phyloP scores from a whole-genome alignment of 2,888 invertebrate genomes.

The Ischnura elegans region DNA sequence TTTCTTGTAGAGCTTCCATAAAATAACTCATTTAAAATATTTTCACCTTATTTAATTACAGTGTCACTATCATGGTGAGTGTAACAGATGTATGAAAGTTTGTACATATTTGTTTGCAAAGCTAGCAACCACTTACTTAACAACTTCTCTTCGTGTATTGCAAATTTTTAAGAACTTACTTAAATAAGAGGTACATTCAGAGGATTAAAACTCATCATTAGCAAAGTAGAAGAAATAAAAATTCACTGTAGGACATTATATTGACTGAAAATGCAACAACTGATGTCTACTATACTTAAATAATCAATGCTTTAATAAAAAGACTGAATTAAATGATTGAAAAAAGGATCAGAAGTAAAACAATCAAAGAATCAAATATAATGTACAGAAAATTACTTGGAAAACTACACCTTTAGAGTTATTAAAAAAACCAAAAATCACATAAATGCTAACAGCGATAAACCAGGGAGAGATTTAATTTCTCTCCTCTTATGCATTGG shows the following conservation, averaged over 20 bases:
- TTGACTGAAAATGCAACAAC: not conserved
- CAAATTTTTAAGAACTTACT: conserved; percentile 28
- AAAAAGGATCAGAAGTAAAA: not conserved
- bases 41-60: conserved; percentile 54
- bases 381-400: not conserved
- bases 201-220: not conserved
- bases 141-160: not conserved
- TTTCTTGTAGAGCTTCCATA: not conserved
- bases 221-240: conserved; percentile 1
- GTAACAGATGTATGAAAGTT: conserved; percentile 44
- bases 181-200: not conserved
- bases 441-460: conserved; percentile 8
- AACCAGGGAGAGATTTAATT: not conserved
- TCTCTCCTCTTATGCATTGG: not conserved
- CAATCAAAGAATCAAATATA: not conserved
- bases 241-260: not conserved
- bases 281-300: not conserved
- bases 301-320: not conserved
- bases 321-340: not conserved
- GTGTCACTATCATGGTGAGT: not conserved
- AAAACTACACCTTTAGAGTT: not conserved
- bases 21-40: conserved; percentile 56
- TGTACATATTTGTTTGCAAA: conserved; percentile 54
- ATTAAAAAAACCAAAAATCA: not conserved
- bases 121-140: conserved; percentile 36